Percentiles rank a stretch among this genome's conserved stretches.
phyloP scores from a whole-genome alignment of 2,888 invertebrate species.

The Vanessa cardui region DNA sequence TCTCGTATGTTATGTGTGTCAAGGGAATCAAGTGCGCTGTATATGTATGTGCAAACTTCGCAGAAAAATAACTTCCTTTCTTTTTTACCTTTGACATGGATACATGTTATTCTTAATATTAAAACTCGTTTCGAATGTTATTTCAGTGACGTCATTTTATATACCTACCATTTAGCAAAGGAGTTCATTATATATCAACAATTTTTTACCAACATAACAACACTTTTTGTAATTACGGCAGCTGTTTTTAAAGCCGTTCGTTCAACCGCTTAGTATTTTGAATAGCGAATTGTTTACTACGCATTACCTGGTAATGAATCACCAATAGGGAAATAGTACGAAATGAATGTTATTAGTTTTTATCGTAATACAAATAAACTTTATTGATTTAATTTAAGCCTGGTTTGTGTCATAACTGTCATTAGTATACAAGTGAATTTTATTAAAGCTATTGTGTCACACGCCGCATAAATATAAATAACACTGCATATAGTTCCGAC shows the following conservation, averaged over 20 bases:
- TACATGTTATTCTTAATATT: background rate
- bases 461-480: constrained; percentile 1
- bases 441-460: background rate
- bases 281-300: constrained; percentile 2
- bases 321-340: background rate
- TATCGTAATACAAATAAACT: background rate
- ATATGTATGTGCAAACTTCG: background rate
- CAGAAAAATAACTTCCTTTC: constrained; percentile 12
- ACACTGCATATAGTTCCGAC: background rate
- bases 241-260: background rate
- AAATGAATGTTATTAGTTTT: background rate
- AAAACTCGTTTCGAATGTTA: background rate
- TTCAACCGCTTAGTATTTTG: background rate
- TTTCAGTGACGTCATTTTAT: background rate
- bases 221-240: background rate
- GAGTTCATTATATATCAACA: no score
- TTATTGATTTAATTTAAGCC: no score
- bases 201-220: no score
- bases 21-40: constrained; percentile 5
- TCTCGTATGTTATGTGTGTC: constrained; percentile 8
- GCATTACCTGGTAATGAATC: background rate
- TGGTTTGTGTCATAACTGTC: no score
- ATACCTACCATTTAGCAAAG: background rate
- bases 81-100: constrained; percentile 8
- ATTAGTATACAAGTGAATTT: no score